These are phyloP conservation scores for Drosophila erecta DNA, from an alignment of 1,140 invertebrate genomes.

Conservation along the genomic window DNA sequence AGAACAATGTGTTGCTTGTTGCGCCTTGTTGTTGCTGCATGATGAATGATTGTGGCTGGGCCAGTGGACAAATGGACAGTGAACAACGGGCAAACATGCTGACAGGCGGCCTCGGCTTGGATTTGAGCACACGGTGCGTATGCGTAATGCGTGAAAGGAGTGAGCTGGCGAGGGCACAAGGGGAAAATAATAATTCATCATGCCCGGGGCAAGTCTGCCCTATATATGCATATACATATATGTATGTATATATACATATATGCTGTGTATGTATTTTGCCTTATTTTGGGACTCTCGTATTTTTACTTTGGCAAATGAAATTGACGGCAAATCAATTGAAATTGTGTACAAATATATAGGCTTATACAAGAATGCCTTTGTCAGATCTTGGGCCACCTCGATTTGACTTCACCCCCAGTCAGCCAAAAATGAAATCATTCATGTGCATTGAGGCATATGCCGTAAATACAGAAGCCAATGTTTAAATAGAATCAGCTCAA, in stretches of 20 bases:
- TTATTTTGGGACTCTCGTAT: constrained; percentile 29
- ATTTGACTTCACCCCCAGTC: constrained; percentile 45
- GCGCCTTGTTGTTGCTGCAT: constrained; percentile 47
- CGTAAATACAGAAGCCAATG: constrained; percentile 30
- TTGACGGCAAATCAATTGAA: constrained; percentile 83
- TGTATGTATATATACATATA: background rate
- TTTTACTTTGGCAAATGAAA: constrained; percentile 62
- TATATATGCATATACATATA: constrained; percentile 19
- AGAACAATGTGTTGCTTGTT: constrained; percentile 51
- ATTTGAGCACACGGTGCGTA: constrained; percentile 54
- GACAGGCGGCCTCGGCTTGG: constrained; percentile 61
- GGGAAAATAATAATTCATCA: constrained; percentile 73
- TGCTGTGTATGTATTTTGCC: background rate
- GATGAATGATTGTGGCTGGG: constrained; percentile 77
- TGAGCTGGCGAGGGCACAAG: background rate
- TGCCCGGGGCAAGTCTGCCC: constrained; percentile 51
- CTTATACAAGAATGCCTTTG: constrained; percentile 23
- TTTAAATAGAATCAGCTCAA: constrained; percentile 16
- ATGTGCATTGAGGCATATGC: constrained; percentile 57
- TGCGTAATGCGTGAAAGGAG: constrained; percentile 57
- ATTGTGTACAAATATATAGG: constrained; percentile 41
- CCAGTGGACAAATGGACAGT: constrained; percentile 21
- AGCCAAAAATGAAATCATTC: constrained; percentile 66
- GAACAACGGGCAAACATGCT: constrained; percentile 59
- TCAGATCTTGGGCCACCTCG: constrained; percentile 20